A percentile compares a stretch with the other conserved stretches of the same genome.
phyloP scores from a whole-genome alignment of 2,113 vertebrate genomes.

The Antechinus flavipes region DNA sequence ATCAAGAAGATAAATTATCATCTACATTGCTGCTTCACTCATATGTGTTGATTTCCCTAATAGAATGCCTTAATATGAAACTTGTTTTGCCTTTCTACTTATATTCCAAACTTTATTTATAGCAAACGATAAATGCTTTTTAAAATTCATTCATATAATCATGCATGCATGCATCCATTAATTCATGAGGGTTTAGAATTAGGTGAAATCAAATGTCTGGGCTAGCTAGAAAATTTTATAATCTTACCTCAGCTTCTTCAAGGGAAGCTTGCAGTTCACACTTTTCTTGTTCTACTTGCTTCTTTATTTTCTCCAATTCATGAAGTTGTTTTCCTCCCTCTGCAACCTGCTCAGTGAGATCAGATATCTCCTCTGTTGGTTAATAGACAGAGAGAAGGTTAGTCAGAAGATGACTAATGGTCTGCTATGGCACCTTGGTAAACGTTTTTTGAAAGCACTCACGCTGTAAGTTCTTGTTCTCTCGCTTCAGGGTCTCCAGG shows the following conservation, averaged over 20 bases:
- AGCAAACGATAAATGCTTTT: neutral
- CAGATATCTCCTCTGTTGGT: slow-evolving; percentile 90
- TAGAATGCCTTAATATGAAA: neutral
- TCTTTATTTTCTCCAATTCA: slow-evolving; percentile 93
- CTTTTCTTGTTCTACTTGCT: slow-evolving; percentile 90
- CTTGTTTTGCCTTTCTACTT: neutral
- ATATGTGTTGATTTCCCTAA: neutral
- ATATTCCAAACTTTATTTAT: neutral
- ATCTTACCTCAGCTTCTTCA: slow-evolving; percentile 90
- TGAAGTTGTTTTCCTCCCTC: slow-evolving; percentile 92
- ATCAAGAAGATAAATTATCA: neutral
- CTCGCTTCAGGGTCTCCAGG: slow-evolving; percentile 81
- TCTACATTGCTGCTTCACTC: neutral
- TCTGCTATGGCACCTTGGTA: neutral
- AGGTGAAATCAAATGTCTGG: neutral
- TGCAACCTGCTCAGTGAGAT: slow-evolving; percentile 90
- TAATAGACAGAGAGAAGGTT: neutral
- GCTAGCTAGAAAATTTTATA: neutral
- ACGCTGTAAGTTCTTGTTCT: slow-evolving; percentile 86
- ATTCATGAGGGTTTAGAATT: neutral
- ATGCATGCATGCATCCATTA: neutral
- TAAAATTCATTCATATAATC: neutral
- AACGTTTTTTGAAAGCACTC: slow-evolving; percentile 53
- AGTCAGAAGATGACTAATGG: neutral
- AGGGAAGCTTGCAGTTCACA: slow-evolving; percentile 90